Evolutionary conservation across 92 coral and sea anemone species (phyloP), one percentile per base, ranked within the genome.

Genomic region (Montipora capitata): DNA sequence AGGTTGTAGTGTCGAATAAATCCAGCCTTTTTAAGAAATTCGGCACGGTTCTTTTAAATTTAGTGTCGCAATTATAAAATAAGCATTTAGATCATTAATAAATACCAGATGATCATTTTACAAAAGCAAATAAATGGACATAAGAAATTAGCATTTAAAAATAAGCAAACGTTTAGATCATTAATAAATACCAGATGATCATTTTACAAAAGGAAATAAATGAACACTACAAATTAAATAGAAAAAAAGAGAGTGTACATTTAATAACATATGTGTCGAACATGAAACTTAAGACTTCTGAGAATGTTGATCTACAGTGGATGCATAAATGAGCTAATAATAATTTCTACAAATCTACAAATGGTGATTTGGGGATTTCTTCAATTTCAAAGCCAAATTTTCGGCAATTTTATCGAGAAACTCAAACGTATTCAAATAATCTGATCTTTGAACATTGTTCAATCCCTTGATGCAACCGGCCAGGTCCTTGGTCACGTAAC

Each of bases 391-490:
- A 20, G 87, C 87, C 65, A 95, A 83, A 52, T 94, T 91, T 79
- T 94, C 98, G 5, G 97, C 96, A 42, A 96, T 83, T 84, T 97
- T 97, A 78, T 97, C 99, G 45, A 97, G 91, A 82, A 96, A 97
- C 68, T 97, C 99, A 89, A 97, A 97, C 0, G 99, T 97, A 78
- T 91, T 97, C 27, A 97, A 95, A 43, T 97, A 97, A 81, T 97
- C 99, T 14, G 98, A 86, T 35, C 99, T 95, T 45, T 76, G 76
- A 17, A 96, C 95, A 69, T 94, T 96, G 4, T 94, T 63, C 73
- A 96, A 17, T 11, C 99, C 99, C 68, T 94, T 97, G 89, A 97
- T 91, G 75, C 99, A 97, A 5, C 96, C 97, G 4, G 99, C 99
- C 4, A 97, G 91, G 78, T 97, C 99, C 79, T 97, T 97, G 15